Percentiles rank a stretch among this genome's conserved stretches.
These are phyloP conservation scores for Urophycis tenuis DNA, from an alignment of 2,797 vertebrate species.

Conservation along the genomic window DNA sequence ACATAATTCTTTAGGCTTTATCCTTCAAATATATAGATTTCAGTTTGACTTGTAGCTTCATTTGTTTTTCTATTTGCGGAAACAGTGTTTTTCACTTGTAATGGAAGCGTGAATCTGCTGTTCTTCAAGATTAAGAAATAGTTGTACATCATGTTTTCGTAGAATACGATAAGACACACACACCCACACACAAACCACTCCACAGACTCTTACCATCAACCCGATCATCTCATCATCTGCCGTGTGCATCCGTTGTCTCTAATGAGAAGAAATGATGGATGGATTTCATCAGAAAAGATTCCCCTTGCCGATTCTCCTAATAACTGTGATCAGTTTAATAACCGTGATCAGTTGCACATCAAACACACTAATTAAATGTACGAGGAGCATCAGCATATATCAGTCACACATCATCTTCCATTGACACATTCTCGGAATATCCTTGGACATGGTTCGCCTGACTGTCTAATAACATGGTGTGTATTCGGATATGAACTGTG, in stretches of 20 bases:
- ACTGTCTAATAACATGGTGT: conserved; percentile 27
- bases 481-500: neutral
- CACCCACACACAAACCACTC: neutral
- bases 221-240: neutral
- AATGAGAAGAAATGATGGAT: conserved; percentile 49
- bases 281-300: conserved; percentile 32
- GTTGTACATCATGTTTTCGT: too few species aligned
- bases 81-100: neutral
- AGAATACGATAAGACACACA: neutral
- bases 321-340: too few species aligned
- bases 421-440: conserved; percentile 13
- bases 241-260: conserved; percentile 38
- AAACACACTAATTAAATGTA: conserved; percentile 36
- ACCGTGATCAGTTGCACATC: conserved; percentile 24
- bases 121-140: too few species aligned
- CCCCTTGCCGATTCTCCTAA: conserved; percentile 29
- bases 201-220: neutral
- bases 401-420: conserved; percentile 13
- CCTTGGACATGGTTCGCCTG: conserved; percentile 18
- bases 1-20: neutral
- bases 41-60: too few species aligned
- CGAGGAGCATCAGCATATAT: conserved; percentile 18
- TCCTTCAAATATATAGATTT: too few species aligned
- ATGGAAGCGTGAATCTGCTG: neutral
- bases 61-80: neutral